Evolutionary conservation across 2,888 invertebrate species (phyloP), one percentile per base, ranked within the genome.

Genomic region (Protophormia terraenovae): DNA sequence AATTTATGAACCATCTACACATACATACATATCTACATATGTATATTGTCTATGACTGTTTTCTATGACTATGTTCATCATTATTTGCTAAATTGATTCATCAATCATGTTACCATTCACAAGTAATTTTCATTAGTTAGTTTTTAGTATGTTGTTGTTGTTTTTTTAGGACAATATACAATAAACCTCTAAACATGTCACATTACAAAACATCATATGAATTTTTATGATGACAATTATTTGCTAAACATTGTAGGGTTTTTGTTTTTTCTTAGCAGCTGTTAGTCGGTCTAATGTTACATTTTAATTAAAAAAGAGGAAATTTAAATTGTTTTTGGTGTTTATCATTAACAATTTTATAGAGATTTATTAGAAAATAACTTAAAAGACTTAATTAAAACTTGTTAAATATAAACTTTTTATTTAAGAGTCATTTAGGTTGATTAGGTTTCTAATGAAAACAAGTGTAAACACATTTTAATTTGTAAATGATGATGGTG

Each of bases 191-290:
- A 29, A 27, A 60, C 16, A 69, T 67, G 60, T 27, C 47, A 69
- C 69, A 50, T 27, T 10, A 27, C 50, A 47, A 22, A 24, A 32
- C 27, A 67, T 35, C 22, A 55, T 16, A 62, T 45, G 32, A 69
- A 50, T 76, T 75, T 38, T 72, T 66, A 76, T 80, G 64, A 72
- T 71, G 79, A 84, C 58, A 84, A 80, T 66, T 80, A 84, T 84
- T 58, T 58, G 27, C 24, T 64, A 41, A 22, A 58, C 24, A 50
- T 72, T 53, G 60, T 29, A 19, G 16, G 24, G 45, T 35, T 38
- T 45, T 50, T 10, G n/a, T n/a, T n/a, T n/a, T n/a, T n/a, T n/a
- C n/a, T n/a, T n/a, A n/a, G 16, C 19, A 27, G n/a, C 16, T 27
- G 27, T 29, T 2, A 29, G 22, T 16, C 64, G n/a, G 55, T 62